Conservation (phyloP, 2,888 invertebrate species). For the Acanthosoma haemorrhoidale region DNA sequence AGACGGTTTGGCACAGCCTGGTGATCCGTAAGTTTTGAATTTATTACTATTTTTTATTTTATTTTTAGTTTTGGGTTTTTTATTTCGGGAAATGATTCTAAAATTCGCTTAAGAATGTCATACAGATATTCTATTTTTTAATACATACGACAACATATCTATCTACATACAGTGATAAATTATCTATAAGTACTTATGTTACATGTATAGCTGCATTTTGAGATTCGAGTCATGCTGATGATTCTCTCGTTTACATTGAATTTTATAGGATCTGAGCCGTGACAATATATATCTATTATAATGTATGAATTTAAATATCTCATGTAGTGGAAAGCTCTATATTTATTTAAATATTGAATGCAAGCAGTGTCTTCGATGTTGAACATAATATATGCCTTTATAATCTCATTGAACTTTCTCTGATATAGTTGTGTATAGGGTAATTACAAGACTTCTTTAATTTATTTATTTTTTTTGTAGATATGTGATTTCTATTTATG, state of each 20-base stretch:
- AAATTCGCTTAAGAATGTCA: neutral
- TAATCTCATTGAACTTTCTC: slow-evolving; percentile 23
- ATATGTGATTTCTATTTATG: slow-evolving; percentile 1
- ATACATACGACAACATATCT: slow-evolving; percentile 19
- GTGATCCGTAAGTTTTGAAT: slow-evolving; percentile 28
- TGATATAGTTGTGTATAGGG: slow-evolving; percentile 1
- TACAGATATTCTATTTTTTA: slow-evolving; percentile 8
- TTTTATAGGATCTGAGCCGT: slow-evolving; percentile 16
- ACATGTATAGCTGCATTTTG: neutral
- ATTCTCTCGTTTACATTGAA: slow-evolving; percentile 15
- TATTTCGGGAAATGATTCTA: neutral
- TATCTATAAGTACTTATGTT: neutral
- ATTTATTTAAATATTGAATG: slow-evolving; percentile 24
- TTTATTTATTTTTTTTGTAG: slow-evolving; percentile 12
- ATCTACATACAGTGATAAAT: slow-evolving; percentile 29
- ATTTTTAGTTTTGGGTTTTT: neutral
- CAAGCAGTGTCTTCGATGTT: slow-evolving; percentile 14
- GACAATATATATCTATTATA: slow-evolving; percentile 16
- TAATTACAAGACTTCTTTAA: slow-evolving; percentile 18
- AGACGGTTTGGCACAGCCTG: slow-evolving; percentile 38
- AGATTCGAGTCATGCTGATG: slow-evolving; percentile 5
- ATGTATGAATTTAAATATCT: slow-evolving; percentile 25
- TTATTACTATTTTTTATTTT: slow-evolving; percentile 24
- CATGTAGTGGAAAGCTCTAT: slow-evolving; percentile 26
- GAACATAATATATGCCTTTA: slow-evolving; percentile 4